Percentiles rank a stretch among this genome's conserved stretches.
These are phyloP conservation scores for Pipra filicauda DNA, from an alignment of 2,113 vertebrate genomes.

Conservation along the genomic window DNA sequence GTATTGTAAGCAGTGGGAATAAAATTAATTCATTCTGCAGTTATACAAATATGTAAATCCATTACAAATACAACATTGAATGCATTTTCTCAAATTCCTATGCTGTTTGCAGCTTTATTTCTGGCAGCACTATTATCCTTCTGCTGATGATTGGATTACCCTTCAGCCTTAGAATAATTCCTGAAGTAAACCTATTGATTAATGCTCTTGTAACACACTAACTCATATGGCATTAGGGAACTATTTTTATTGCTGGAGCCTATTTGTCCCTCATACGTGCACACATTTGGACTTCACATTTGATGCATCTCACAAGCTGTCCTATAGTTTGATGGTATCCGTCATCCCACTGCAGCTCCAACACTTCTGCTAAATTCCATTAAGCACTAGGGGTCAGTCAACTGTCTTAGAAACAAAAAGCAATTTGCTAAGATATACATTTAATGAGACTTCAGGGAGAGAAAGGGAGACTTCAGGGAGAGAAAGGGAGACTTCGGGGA, in stretches of 20 bases:
- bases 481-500: neutral
- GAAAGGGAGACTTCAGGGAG: neutral
- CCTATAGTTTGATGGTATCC: neutral
- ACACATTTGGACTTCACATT: neutral
- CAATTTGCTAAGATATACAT: neutral
- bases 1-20: constrained; percentile 30
- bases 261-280: neutral
- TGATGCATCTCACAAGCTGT: neutral
- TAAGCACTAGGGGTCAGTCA: constrained; percentile 31
- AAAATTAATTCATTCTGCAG: constrained; percentile 37
- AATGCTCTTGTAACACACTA: neutral
- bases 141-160: neutral
- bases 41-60: constrained; percentile 30
- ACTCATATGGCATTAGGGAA: neutral
- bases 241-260: neutral
- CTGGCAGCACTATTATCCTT: constrained; percentile 30
- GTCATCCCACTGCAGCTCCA: neutral
- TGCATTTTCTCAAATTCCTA: constrained; percentile 15
- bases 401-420: neutral
- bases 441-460: neutral
- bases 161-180: neutral
- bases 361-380: constrained; percentile 8
- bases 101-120: constrained; percentile 36
- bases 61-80: neutral
- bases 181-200: constrained; percentile 15